Percentiles rank a stretch among this genome's conserved stretches.
These are phyloP conservation scores for Pteropus alecto DNA, from an alignment of 2,113 vertebrate species.

Conservation along the genomic window DNA sequence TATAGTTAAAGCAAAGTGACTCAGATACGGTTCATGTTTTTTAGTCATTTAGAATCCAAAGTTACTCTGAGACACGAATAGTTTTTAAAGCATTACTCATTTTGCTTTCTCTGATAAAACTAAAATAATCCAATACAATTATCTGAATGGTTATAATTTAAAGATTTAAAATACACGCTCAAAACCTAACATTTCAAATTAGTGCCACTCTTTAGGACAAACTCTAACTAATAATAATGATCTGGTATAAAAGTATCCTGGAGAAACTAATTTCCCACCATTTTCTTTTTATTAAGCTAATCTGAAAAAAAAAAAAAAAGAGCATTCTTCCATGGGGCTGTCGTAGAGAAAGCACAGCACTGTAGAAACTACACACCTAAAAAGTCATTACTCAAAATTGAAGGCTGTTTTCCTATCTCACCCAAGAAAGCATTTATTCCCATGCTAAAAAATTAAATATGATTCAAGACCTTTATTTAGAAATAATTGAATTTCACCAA, in stretches of 20 bases:
- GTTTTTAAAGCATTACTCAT: slow-evolving; percentile 67
- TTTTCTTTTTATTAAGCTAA: slow-evolving; percentile 75
- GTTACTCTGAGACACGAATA: slow-evolving; percentile 69
- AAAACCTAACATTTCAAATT: slow-evolving; percentile 77
- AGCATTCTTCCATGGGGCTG: slow-evolving; percentile 47
- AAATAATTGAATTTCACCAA: slow-evolving; percentile 50
- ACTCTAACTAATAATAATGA: slow-evolving; percentile 80
- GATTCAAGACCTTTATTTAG: slow-evolving; percentile 45
- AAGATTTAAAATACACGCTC: slow-evolving; percentile 77
- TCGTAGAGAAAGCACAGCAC: slow-evolving; percentile 53
- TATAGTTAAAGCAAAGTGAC: slow-evolving; percentile 66
- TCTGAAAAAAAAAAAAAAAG: slow-evolving; percentile 61
- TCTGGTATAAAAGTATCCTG: slow-evolving; percentile 76
- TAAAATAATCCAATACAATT: slow-evolving; percentile 77
- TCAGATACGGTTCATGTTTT: slow-evolving; percentile 66
- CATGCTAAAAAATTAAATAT: slow-evolving; percentile 56
- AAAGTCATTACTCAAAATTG: slow-evolving; percentile 54
- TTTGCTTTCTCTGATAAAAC: slow-evolving; percentile 77
- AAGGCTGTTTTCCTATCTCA: slow-evolving; percentile 50
- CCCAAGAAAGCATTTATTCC: slow-evolving; percentile 47
- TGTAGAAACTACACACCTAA: slow-evolving; percentile 23
- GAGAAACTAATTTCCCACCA: slow-evolving; percentile 74
- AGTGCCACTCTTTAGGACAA: slow-evolving; percentile 72
- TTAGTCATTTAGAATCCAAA: slow-evolving; percentile 73
- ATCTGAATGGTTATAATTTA: slow-evolving; percentile 82